phyloP scores from a whole-genome alignment of 1,140 invertebrate species.

The Drosophila kurseongensis region DNA sequence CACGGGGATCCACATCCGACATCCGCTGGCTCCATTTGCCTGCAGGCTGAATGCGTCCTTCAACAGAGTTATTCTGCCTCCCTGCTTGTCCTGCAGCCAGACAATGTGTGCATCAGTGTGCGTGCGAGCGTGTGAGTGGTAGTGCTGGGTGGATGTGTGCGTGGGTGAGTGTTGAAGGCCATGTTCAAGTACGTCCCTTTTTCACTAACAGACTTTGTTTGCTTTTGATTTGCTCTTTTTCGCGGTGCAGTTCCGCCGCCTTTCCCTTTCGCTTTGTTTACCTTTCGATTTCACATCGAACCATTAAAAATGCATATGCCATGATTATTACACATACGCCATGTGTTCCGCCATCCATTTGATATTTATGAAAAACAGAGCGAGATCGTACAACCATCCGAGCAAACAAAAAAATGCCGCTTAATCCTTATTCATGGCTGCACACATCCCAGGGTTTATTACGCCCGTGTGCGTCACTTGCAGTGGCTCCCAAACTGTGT shows the following conservation, averaged over 20 bases:
- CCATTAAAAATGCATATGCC: constrained; percentile 66
- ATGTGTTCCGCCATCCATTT: constrained; percentile 52
- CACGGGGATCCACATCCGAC: background rate
- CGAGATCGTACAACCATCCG: background rate
- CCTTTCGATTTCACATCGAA: constrained; percentile 57
- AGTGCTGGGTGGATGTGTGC: constrained; percentile 11
- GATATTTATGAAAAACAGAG: constrained; percentile 67
- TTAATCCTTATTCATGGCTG: constrained; percentile 31
- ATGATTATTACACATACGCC: constrained; percentile 66
- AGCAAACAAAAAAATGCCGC: constrained; percentile 12
- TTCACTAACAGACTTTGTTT: constrained; percentile 48
- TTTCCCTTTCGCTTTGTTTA: constrained; percentile 35
- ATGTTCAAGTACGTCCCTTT: constrained; percentile 47
- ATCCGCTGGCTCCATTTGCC: constrained; percentile 32
- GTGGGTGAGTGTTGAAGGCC: constrained; percentile 63
- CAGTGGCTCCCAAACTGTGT: constrained; percentile 44
- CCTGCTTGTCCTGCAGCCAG: constrained; percentile 45
- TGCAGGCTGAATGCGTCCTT: constrained; percentile 31
- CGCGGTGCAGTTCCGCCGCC: constrained; percentile 18
- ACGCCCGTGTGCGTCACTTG: constrained; percentile 46
- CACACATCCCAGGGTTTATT: constrained; percentile 20
- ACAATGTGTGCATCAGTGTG: constrained; percentile 44
- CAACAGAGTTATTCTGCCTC: constrained; percentile 23
- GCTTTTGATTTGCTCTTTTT: constrained; percentile 72
- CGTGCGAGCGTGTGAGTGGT: constrained; percentile 13